A percentile compares a stretch with the other conserved stretches of the same genome.
These are phyloP conservation scores for Tinea pellionella DNA, from an alignment of 2,888 invertebrate genomes.

Conservation along the genomic window DNA sequence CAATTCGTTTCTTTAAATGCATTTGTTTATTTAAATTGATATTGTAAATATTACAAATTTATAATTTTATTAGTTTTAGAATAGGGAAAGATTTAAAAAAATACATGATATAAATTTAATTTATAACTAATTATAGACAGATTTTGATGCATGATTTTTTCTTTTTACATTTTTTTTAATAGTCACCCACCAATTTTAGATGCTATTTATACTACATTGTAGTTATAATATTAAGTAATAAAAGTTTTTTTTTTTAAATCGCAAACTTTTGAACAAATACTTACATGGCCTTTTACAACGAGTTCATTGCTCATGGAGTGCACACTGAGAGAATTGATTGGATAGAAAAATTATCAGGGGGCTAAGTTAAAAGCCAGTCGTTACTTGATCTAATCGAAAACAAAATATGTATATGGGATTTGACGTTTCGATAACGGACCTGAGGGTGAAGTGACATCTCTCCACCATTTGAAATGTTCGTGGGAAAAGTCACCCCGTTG, in stretches of 20 bases:
- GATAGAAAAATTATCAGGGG: too few species aligned
- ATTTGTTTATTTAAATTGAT: slow-evolving; percentile 8
- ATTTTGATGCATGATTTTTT: neutral
- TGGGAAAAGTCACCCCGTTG: too few species aligned
- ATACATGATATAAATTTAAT: neutral
- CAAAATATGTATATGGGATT: too few species aligned
- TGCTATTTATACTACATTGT: neutral
- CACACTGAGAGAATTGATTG: too few species aligned
- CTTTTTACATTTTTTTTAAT: neutral
- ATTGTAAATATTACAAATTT: neutral
- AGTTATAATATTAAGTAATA: neutral
- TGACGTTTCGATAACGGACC: too few species aligned
- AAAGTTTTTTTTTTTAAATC: neutral
- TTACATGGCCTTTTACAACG: too few species aligned
- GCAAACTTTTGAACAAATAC: neutral
- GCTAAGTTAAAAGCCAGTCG: too few species aligned
- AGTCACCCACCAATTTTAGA: neutral
- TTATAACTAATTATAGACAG: too few species aligned
- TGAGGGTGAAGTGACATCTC: too few species aligned
- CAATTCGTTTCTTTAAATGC: neutral
- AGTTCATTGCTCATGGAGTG: too few species aligned
- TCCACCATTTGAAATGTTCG: too few species aligned
- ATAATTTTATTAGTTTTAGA: neutral
- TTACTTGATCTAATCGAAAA: too few species aligned
- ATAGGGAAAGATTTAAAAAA: neutral